Evolutionary conservation across 2,113 vertebrate genomes (phyloP).

Genomic region (Lagopus muta): DNA sequence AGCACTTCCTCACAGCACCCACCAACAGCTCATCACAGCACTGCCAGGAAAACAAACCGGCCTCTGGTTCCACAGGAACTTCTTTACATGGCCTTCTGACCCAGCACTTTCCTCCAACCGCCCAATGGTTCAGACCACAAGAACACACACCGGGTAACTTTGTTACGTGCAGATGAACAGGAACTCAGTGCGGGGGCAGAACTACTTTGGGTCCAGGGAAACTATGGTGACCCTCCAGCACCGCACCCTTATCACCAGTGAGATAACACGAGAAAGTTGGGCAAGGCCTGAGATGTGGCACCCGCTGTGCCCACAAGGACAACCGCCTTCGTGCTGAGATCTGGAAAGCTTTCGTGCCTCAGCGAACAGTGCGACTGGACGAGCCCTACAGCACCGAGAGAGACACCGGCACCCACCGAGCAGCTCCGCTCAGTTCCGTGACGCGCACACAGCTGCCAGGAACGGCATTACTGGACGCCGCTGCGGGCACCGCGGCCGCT

Average conservation of each 20-base stretch:
- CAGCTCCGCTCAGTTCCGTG: neutral
- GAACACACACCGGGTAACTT: neutral
- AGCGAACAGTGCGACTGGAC: neutral
- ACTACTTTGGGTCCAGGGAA: neutral
- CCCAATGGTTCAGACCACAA: neutral
- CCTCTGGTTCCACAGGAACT: neutral
- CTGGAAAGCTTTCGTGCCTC: neutral
- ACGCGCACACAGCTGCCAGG: neutral
- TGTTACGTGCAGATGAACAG: neutral
- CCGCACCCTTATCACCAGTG: neutral
- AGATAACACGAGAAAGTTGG: neutral
- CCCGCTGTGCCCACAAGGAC: too few species aligned
- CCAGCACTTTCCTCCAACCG: neutral
- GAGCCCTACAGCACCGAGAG: neutral
- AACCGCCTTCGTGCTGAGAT: neutral
- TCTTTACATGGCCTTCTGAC: neutral
- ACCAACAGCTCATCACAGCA: neutral
- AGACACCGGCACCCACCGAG: neutral
- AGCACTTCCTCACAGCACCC: neutral
- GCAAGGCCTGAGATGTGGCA: neutral
- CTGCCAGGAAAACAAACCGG: neutral
- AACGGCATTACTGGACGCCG: neutral
- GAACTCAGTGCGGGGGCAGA: neutral
- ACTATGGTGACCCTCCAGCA: neutral
- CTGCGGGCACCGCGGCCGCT: neutral